A percentile compares a stretch with the other conserved stretches of the same genome.
phyloP scores from a whole-genome alignment of 2,113 vertebrate genomes.

The Ifrita kowaldi region DNA sequence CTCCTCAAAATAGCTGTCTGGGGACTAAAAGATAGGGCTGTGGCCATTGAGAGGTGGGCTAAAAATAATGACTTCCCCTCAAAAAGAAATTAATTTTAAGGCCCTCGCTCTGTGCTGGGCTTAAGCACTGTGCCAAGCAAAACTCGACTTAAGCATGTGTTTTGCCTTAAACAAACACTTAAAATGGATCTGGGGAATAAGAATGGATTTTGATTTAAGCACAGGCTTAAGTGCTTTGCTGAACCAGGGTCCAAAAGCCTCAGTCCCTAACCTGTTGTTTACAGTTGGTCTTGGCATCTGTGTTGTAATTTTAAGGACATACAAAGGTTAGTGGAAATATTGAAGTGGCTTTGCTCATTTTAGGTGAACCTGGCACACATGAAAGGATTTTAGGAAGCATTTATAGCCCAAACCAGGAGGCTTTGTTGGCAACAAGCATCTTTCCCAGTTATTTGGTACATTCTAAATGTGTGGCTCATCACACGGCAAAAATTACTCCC shows the following conservation, averaged over 20 bases:
- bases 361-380: neutral
- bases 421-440: neutral
- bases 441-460: conserved; percentile 19
- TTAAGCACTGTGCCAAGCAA: neutral
- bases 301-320: neutral
- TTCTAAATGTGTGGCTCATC: conserved; percentile 26
- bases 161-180: conserved; percentile 11
- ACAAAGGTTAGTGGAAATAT: neutral
- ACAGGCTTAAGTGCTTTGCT: neutral
- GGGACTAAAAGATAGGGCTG: neutral
- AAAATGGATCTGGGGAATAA: neutral
- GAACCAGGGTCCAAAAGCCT: neutral
- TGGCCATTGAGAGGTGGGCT: neutral
- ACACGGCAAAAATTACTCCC: neutral
- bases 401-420: neutral
- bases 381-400: neutral
- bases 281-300: neutral
- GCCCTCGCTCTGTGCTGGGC: neutral
- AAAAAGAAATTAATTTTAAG: neutral
- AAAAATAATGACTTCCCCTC: conserved; percentile 36
- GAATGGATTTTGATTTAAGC: neutral
- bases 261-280: neutral
- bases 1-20: neutral
- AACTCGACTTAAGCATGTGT: neutral
- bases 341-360: neutral